Evolutionary conservation across 2,113 vertebrate species (phyloP).

Genomic region (Malaclemys terrapin): DNA sequence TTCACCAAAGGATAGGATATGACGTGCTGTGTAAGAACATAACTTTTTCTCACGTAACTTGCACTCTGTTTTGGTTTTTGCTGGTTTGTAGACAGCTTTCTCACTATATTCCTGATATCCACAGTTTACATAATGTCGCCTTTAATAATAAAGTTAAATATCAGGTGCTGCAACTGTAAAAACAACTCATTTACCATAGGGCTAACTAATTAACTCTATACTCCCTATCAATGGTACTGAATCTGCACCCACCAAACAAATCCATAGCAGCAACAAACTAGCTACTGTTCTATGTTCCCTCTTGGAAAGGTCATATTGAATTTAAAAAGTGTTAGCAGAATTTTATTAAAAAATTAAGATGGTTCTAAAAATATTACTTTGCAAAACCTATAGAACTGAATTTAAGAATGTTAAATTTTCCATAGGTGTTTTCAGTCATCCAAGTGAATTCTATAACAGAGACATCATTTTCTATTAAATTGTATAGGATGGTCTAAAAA

Average conservation of each 20-base stretch:
- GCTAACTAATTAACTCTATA: rapidly evolving
- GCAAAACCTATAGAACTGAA: neutral
- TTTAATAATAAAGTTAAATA: neutral
- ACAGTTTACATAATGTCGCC: neutral
- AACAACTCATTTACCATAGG: neutral
- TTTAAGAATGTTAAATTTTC: neutral
- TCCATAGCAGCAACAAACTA: neutral
- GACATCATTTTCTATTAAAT: neutral
- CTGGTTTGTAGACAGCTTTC: neutral
- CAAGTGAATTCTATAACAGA: neutral
- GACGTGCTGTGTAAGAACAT: neutral
- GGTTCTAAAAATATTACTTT: neutral
- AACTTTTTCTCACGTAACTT: neutral
- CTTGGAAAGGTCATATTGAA: neutral
- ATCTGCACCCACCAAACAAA: neutral
- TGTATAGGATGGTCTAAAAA: neutral
- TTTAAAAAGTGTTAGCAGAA: neutral
- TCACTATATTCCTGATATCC: neutral
- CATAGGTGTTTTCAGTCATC: neutral
- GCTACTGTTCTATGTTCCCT: neutral
- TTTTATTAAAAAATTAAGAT: neutral
- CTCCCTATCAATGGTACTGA: neutral
- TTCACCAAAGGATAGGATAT: neutral
- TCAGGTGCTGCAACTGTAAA: neutral
- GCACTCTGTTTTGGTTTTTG: neutral